Percentiles rank a stretch among this genome's conserved stretches.
Evolutionary conservation across 1,140 invertebrate genomes (phyloP).

Genomic region (Cotesia glomerata): DNA sequence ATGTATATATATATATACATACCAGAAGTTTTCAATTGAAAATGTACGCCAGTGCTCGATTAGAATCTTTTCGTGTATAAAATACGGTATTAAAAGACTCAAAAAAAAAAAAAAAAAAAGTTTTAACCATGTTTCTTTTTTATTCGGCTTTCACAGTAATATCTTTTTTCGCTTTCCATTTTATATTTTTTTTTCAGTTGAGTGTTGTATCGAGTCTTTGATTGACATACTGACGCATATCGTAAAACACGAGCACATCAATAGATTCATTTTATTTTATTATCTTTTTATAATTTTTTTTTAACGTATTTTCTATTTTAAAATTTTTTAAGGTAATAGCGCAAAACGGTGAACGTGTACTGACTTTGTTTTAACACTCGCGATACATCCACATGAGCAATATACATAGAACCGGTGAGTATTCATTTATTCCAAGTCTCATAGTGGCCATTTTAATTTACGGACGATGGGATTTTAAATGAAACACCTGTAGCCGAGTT

Average conservation of each 20-base stretch:
- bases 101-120: background rate
- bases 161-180: background rate
- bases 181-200: background rate
- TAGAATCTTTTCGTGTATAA: background rate
- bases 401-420: background rate
- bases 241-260: background rate
- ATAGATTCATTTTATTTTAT: background rate
- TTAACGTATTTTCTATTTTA: background rate
- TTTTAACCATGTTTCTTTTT: background rate
- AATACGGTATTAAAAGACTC: background rate
- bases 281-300: background rate
- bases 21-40: background rate
- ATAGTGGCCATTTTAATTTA: constrained; percentile 27
- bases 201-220: background rate
- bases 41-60: background rate
- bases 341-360: background rate
- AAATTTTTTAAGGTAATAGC: background rate
- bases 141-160: background rate
- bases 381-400: background rate
- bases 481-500: constrained; percentile 30
- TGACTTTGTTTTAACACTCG: background rate
- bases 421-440: constrained; percentile 19
- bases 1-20: no score
- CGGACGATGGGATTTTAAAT: constrained; percentile 29
- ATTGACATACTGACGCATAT: constrained; percentile 16